Evolutionary conservation across 2,888 invertebrate genomes (phyloP).

Genomic region (Galerucella pusilla): DNA sequence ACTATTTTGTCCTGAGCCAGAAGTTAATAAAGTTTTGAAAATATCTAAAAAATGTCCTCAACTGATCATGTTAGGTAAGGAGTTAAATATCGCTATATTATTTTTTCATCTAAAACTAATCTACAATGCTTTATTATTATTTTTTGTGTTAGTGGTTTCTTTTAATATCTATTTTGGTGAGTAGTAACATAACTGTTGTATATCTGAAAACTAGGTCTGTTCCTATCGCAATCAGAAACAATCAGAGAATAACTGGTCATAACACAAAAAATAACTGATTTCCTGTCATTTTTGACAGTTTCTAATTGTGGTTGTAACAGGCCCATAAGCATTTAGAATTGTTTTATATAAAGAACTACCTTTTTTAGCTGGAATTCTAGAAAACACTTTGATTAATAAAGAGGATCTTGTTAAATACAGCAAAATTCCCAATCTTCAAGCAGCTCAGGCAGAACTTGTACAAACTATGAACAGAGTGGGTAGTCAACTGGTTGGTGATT

Average conservation of each 20-base stretch:
- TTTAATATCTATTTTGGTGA: too few relatives aligned
- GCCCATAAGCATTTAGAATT: too few relatives aligned
- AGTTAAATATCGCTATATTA: neutral
- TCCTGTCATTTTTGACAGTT: too few relatives aligned
- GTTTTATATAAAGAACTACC: conserved; percentile 15
- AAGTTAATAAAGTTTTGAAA: conserved; percentile 72
- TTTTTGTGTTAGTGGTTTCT: too few relatives aligned
- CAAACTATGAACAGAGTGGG: conserved; percentile 76
- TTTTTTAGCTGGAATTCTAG: conserved; percentile 76
- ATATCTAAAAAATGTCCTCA: conserved; percentile 78
- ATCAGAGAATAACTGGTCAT: too few relatives aligned
- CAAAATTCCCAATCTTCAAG: conserved; percentile 73
- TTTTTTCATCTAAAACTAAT: neutral
- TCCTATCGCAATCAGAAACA: too few relatives aligned
- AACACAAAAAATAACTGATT: too few relatives aligned
- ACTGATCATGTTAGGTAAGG: conserved; percentile 74
- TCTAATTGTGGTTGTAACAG: too few relatives aligned
- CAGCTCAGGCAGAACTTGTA: conserved; percentile 76
- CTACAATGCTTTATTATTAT: too few relatives aligned
- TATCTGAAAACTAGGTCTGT: too few relatives aligned
- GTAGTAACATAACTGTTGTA: too few relatives aligned
- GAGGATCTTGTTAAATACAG: conserved; percentile 77
- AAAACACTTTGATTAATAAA: conserved; percentile 75
- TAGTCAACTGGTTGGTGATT: conserved; percentile 72
- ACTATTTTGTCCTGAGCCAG: conserved; percentile 77